Percentiles rank a stretch among this genome's conserved stretches.
phyloP scores from a whole-genome alignment of 2,888 invertebrate genomes.

The Agriopis leucophaearia region DNA sequence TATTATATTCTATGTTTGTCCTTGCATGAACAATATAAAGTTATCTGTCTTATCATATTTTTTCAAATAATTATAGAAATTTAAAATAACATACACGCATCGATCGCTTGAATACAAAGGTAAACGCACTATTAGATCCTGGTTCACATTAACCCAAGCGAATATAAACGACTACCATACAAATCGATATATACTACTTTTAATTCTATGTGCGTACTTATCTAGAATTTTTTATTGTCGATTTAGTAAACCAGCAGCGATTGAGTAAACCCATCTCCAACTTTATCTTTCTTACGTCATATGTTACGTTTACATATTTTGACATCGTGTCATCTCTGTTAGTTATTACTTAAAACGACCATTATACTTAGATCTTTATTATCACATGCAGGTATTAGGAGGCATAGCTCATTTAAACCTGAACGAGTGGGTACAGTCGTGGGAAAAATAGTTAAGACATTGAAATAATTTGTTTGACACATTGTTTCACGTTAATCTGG shows the following conservation, averaged over 20 bases:
- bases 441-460: slow-evolving; percentile 60
- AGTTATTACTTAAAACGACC: slow-evolving; percentile 52
- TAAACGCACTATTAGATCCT: slow-evolving; percentile 38
- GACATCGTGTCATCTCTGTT: slow-evolving; percentile 74
- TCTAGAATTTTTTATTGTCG: slow-evolving; percentile 35
- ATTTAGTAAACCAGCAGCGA: slow-evolving; percentile 41
- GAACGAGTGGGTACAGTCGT: slow-evolving; percentile 50
- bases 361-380: slow-evolving; percentile 50
- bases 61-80: background rate
- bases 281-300: slow-evolving; percentile 58
- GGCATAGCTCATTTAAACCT: slow-evolving; percentile 42
- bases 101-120: slow-evolving; percentile 6
- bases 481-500: slow-evolving; percentile 56
- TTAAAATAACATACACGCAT: background rate
- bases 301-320: slow-evolving; percentile 69
- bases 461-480: slow-evolving; percentile 53
- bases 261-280: slow-evolving; percentile 46
- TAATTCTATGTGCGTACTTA: slow-evolving; percentile 37
- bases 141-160: slow-evolving; percentile 37
- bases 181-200: slow-evolving; percentile 32
- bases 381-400: slow-evolving; percentile 2
- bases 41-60: too few species aligned
- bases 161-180: slow-evolving; percentile 39
- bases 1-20: too few species aligned
- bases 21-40: too few species aligned